Evolutionary conservation across 2,888 invertebrate genomes (phyloP).

Genomic region (Pasiphila rectangulata): DNA sequence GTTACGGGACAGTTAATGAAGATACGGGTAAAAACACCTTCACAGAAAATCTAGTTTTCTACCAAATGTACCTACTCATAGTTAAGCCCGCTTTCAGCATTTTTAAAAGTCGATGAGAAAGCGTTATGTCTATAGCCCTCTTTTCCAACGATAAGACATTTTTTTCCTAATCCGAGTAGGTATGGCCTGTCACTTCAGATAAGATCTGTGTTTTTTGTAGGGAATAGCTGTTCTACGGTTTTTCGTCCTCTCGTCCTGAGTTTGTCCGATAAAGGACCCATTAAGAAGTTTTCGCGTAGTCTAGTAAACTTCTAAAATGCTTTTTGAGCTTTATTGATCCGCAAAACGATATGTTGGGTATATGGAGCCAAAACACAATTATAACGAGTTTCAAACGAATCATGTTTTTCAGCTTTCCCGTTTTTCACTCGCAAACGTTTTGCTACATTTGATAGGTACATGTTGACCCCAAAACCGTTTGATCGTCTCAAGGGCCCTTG

Average conservation of each 20-base stretch:
- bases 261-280: slow-evolving; percentile 1
- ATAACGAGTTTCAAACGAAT: too few relatives aligned
- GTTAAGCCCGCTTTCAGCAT: too few relatives aligned
- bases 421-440: neutral
- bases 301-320: neutral
- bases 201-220: neutral
- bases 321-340: neutral
- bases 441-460: neutral
- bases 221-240: too few relatives aligned
- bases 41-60: too few relatives aligned
- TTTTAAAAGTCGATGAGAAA: neutral
- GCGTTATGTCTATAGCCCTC: neutral
- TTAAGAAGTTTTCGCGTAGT: neutral
- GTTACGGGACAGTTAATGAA: too few relatives aligned
- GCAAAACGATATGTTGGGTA: neutral
- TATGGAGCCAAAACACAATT: neutral
- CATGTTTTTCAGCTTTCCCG: neutral
- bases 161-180: slow-evolving; percentile 62
- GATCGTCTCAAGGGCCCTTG: slow-evolving; percentile 11
- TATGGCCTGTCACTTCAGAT: slow-evolving; percentile 16
- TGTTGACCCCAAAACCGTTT: slow-evolving; percentile 5
- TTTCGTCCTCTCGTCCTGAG: slow-evolving; percentile 8
- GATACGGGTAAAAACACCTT: too few relatives aligned
- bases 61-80: too few relatives aligned
- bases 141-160: neutral